Evolutionary conservation across 2,888 invertebrate genomes (phyloP), one percentile per base, ranked within the genome.

Genomic region (Amorpha juglandis): DNA sequence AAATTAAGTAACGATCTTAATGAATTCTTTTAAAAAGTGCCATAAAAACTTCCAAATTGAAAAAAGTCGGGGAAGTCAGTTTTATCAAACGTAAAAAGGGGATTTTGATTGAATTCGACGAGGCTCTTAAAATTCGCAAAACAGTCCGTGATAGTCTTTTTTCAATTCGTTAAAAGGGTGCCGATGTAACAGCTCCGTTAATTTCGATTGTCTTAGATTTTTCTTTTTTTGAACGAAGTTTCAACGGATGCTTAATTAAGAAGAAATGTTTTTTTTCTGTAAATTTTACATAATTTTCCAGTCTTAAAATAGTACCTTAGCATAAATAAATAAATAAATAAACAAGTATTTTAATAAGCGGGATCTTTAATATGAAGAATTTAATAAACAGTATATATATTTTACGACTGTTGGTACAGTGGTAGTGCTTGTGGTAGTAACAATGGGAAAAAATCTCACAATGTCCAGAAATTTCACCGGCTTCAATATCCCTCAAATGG

Each of bases 51-150:
- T 58, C 19, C 11, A 19, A 16, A 58, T 42, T 58, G 19, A 19
- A 63, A 51, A 63, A 7, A 58, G n/a, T 3, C 27, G 27, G 48
- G 27, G 48, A 19, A 55, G 48, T 45, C 45, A 45, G 47, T 47
- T 47, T n/a, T 16, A 63, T 63, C 63, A 65, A 69, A 65, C 71
- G 71, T 70, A 71, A 70, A 70, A 75, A 75, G 70, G 69, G 71
- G 77, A 86, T 84, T 85, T 77, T 74, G 78, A 83, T 78, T 79
- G 76, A 83, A 83, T 86, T 85, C 80, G 80, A 84, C 83, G 75
- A 82, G 80, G 76, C 84, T 83, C 86, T 87, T 84, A 83, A 81
- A 83, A 85, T 83, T 84, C 80, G 81, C 81, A 82, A 83, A 78
- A 78, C 80, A 79, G 74, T 69, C 70, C 71, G 70, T 68, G 67